Evolutionary conservation across 2,888 invertebrate species (phyloP), one percentile per base, ranked within the genome.

Genomic region (Drosophila austrosaltans): DNA sequence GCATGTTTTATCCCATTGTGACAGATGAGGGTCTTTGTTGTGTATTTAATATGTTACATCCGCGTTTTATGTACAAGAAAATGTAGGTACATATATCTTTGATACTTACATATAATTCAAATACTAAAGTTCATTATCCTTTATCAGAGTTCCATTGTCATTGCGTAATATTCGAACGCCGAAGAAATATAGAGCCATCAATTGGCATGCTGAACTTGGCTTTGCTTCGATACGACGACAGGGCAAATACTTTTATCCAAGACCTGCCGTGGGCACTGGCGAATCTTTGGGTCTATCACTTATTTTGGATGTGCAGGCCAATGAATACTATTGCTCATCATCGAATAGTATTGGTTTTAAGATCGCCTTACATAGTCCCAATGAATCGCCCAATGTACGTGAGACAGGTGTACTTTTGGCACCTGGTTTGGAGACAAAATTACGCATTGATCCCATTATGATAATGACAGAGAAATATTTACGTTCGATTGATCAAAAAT

Each of bases 11-110:
- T 89, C 94, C 95, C 0, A 94, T 95, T 69, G 93, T 96, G 66
- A 96, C 96, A 0, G 97, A 97, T 82, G 96, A 97, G 90, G 97
- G 97, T 0, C 93, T 96, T 0, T 97, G 97, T 89, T 97, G 97
- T 91, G 95, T 96, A 3, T 97, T 97, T 90, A 97, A 97, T 90
- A 94, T 95, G 72, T 94, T 97, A 0, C 95, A 96, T 69, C 93
- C 94, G 0, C 72, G 69, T n/a, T 91, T 79, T 66, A 89, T 91
- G 90, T 89, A 79, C 59, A 66, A 78, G 53, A 76, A 82, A 8
- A 78, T 70, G 90, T 91, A 71, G 32, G 78, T 74, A 54, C 16
- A 16, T 4, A 10, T 16, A 36, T 7, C 36, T 30, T 12, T 66
- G 28, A 8, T 20, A 16, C 1, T 16, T 16, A 16, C 16, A 16